Percentiles rank a stretch among this genome's conserved stretches.
These are phyloP conservation scores for Drosophila baimaii DNA, from an alignment of 1,140 invertebrate species.

Conservation along the genomic window DNA sequence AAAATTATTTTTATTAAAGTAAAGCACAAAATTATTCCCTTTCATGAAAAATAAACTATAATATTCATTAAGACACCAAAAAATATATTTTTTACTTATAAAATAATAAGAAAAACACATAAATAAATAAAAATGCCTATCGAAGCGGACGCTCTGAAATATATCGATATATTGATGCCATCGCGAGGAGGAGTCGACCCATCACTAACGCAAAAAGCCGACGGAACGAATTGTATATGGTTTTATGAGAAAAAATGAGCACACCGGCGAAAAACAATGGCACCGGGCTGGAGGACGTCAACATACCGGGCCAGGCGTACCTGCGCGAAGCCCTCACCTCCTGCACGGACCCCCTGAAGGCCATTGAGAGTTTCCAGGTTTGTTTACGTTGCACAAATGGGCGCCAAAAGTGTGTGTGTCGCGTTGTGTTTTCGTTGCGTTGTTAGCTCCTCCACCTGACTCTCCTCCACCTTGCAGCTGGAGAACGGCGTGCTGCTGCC, in stretches of 20 bases:
- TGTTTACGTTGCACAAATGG: conserved; percentile 53
- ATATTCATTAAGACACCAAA: no score
- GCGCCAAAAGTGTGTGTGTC: conserved; percentile 47
- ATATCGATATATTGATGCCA: background rate
- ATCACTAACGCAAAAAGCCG: conserved; percentile 20
- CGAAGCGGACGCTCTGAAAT: background rate
- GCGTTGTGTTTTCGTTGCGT: conserved; percentile 6
- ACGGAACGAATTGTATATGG: conserved; percentile 22
- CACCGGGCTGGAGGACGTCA: conserved; percentile 92
- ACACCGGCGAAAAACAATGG: conserved; percentile 78
- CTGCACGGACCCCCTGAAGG: conserved; percentile 97
- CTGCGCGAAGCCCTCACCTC: conserved; percentile 96
- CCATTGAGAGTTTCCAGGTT: conserved; percentile 98
- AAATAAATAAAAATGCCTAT: no score
- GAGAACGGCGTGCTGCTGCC: conserved; percentile 97
- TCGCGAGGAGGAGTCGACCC: background rate
- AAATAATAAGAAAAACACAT: no score
- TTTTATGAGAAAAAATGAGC: conserved; percentile 48
- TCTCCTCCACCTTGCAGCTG: conserved; percentile 85
- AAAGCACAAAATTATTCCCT: no score
- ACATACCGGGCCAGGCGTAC: conserved; percentile 95
- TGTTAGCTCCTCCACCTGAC: conserved; percentile 1
- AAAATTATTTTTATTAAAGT: no score
- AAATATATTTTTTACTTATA: no score
- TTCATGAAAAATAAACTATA: no score